Base-by-base conservation (phyloP, 2,888 invertebrate species). In the Geotrupes spiniger region DNA sequence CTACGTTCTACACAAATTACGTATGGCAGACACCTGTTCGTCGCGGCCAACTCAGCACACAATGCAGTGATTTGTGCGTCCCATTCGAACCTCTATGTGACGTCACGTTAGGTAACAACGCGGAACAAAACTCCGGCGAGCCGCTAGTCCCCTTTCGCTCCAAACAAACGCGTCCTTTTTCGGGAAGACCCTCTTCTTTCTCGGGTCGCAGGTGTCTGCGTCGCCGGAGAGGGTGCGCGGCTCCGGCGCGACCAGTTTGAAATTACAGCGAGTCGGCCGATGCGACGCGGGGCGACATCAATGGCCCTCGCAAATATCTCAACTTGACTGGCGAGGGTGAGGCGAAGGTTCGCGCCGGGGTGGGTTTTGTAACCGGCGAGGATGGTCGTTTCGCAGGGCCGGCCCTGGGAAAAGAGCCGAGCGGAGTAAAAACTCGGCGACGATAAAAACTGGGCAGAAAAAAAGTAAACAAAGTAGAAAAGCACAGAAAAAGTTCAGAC, bases 21-120 rank as follows among this genome's bases (percentile, higher is more conserved):
- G 39, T 39, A 46, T 46, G 46, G 40, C 40, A 39, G 40, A 33
- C 46, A 46, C 46, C 46, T 46, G 46, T 46, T 46, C 31, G 40
- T 21, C 21, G 21, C 21, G n/a, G n/a, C n/a, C n/a, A n/a, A n/a
- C n/a, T n/a, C 26, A 46, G 11, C 21, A 36, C 12, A 46, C 39
- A 39, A 25, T 17, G 26, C 40, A 36, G 11, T 16, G 10, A 28
- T 17, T 16, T 17, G 37, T 28, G 33, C 28, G 17, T 36, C 21
- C 39, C 14, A 10, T 39, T 10, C 10, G 37, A 16, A 28, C 28
- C 25, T 44, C 37, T 44, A 42, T 17, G 28, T 17, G 26, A 44
- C 16, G 11, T 28, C 37, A 26, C 17, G 28, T 37, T 44, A 44
- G 16, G 44, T 15, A 16, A n/a, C n/a, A n/a, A 28, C 8, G 17